A percentile compares a stretch with the other conserved stretches of the same genome.
phyloP scores from a whole-genome alignment of 1,140 invertebrate genomes.

The Pogonus chalceus region DNA sequence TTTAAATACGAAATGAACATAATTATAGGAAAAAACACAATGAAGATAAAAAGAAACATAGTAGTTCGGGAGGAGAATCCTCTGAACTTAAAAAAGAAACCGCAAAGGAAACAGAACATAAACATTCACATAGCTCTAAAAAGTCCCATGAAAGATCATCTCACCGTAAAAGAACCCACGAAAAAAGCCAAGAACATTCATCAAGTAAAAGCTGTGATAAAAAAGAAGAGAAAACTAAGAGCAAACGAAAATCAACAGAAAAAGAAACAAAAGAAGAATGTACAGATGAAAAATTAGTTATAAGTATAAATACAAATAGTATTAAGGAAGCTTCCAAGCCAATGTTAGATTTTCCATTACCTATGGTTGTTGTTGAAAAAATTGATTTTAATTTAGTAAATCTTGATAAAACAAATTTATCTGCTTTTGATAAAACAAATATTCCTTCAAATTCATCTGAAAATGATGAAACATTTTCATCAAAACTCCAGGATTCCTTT shows the following conservation, averaged over 20 bases:
- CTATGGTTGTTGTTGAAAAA: not conserved
- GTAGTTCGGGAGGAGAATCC: not conserved
- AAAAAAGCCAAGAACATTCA: not conserved
- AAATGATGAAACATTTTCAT: not conserved
- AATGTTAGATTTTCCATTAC: not conserved
- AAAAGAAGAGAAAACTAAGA: not conserved
- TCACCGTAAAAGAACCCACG: not conserved
- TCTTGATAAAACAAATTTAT: not conserved
- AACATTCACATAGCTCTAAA: not conserved
- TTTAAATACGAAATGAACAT: not conserved
- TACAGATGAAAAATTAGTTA: not conserved
- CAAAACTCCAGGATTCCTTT: constrained; percentile 1
- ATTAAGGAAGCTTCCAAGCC: not conserved
- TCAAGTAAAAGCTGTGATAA: constrained; percentile 5
- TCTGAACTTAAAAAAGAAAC: not conserved
- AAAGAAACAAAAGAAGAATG: not conserved
- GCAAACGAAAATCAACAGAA: not conserved
- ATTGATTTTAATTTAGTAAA: not conserved
- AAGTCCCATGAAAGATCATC: not conserved
- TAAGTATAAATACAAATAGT: not conserved
- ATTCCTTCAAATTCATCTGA: no score
- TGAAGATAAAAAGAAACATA: not conserved
- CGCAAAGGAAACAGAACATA: not conserved
- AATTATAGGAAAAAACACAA: not conserved
- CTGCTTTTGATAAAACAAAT: not conserved